Percentiles rank a stretch among this genome's conserved stretches.
Conservation (phyloP, 1,140 invertebrate genomes). For the Lithobius niger region DNA sequence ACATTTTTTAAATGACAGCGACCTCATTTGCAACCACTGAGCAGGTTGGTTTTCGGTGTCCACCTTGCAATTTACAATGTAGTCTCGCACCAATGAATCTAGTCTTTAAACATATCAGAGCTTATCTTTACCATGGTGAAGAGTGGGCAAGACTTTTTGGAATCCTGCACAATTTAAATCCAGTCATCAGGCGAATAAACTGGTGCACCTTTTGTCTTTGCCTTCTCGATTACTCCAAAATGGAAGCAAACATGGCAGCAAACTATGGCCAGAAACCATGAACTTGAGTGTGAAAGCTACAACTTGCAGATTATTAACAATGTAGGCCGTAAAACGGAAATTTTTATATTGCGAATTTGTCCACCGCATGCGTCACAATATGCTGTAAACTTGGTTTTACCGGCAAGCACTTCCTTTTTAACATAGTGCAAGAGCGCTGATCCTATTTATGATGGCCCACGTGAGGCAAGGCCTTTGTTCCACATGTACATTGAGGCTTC, state of each 20-base stretch:
- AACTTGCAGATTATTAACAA: neutral
- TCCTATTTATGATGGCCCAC: no score
- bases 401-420: neutral
- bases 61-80: neutral
- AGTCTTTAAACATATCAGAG: neutral
- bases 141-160: neutral
- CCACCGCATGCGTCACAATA: neutral
- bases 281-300: neutral
- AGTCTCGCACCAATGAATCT: no score
- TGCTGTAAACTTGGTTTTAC: neutral
- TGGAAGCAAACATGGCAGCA: neutral
- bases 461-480: no score
- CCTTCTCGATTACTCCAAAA: neutral
- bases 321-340: neutral
- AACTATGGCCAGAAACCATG: neutral
- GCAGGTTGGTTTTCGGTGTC: neutral
- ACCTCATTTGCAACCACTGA: neutral
- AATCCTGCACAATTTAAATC: neutral
- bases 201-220: neutral
- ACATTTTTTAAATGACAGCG: neutral
- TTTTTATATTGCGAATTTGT: conserved; percentile 3
- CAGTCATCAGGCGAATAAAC: neutral
- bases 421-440: no score
- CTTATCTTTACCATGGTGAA: neutral
- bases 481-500: no score